These are phyloP conservation scores for Aptenodytes patagonicus DNA, from an alignment of 2,113 vertebrate genomes.

Conservation along the genomic window DNA sequence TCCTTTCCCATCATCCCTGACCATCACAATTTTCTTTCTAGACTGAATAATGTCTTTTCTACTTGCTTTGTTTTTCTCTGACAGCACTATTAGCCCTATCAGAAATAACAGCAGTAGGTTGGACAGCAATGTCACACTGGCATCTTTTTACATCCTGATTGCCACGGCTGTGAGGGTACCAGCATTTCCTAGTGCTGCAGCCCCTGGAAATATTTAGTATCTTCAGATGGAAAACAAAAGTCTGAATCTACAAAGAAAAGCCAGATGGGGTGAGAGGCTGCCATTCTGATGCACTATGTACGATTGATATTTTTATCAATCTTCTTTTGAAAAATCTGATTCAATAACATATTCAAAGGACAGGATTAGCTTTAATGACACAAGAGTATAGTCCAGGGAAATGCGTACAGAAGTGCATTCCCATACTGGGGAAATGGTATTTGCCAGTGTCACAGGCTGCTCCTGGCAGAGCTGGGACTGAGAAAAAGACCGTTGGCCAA, in stretches of 20 bases:
- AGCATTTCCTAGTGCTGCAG: neutral
- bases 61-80: neutral
- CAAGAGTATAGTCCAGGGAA: neutral
- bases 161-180: accelerated
- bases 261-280: neutral
- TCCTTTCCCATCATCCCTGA: neutral
- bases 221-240: neutral
- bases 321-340: neutral
- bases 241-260: neutral
- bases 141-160: neutral
- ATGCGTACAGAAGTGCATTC: neutral
- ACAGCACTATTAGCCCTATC: neutral
- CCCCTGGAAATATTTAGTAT: neutral
- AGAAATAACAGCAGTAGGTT: neutral
- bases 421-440: neutral
- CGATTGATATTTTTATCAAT: neutral
- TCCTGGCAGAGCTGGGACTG: neutral
- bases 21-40: neutral
- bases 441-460: neutral
- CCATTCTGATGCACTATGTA: neutral
- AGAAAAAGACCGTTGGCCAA: neutral
- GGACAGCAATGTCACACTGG: neutral
- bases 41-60: neutral
- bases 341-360: neutral
- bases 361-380: neutral